Evolutionary conservation across 53 echinoderm and acorn worm genomes (phyloP).

Genomic region (Luidia sarsii): DNA sequence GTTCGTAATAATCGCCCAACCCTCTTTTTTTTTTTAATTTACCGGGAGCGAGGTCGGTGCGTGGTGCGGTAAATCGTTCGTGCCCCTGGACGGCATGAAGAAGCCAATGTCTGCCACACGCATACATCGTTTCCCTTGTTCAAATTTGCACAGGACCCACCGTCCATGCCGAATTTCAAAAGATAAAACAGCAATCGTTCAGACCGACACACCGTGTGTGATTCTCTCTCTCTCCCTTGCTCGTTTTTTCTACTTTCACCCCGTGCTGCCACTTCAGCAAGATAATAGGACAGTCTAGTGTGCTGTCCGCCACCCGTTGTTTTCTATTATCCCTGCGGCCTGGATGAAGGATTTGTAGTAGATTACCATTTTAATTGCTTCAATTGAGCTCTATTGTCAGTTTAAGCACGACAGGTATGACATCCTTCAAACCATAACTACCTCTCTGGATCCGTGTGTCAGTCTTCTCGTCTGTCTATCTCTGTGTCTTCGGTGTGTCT

Average conservation of each 20-base stretch:
- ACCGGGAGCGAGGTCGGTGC: too few species aligned
- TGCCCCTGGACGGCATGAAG: neutral
- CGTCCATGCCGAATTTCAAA: too few species aligned
- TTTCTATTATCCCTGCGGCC: neutral
- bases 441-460: too few species aligned
- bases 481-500: too few species aligned
- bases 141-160: conserved; percentile 25
- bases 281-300: neutral
- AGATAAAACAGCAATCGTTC: too few species aligned
- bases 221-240: too few species aligned
- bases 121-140: conserved; percentile 2
- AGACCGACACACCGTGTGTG: neutral
- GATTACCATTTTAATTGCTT: conserved; percentile 46
- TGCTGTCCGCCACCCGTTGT: neutral
- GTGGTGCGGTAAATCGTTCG: neutral
- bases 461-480: too few species aligned
- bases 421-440: conserved; percentile 4
- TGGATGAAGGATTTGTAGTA: conserved; percentile 8
- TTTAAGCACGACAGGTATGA: neutral
- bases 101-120: neutral
- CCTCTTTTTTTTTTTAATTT: too few species aligned
- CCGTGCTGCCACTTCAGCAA: too few species aligned
- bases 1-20: too few species aligned
- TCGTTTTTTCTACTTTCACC: too few species aligned
- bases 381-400: conserved; percentile 16